These are phyloP conservation scores for Neomicropteryx cornuta DNA, from an alignment of 1,140 invertebrate species.

Conservation along the genomic window DNA sequence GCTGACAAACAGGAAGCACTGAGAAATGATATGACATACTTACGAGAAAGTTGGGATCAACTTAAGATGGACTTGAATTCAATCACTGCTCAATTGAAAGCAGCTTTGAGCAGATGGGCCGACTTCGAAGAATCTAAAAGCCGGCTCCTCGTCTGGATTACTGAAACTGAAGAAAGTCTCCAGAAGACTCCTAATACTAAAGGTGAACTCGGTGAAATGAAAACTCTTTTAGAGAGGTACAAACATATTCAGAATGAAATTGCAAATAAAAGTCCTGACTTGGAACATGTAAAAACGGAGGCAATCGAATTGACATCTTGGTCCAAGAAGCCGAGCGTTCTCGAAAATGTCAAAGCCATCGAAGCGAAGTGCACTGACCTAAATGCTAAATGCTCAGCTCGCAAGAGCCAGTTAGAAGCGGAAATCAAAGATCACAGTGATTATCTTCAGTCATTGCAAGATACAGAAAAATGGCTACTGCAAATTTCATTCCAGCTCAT, in stretches of 20 bases:
- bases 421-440: constrained; percentile 77
- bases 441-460: constrained; percentile 83
- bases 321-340: constrained; percentile 50
- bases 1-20: constrained; percentile 68
- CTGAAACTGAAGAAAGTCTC: constrained; percentile 50
- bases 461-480: constrained; percentile 90
- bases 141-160: constrained; percentile 60
- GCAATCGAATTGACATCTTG: constrained; percentile 58
- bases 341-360: constrained; percentile 51
- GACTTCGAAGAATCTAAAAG: constrained; percentile 63
- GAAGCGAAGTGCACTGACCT: constrained; percentile 54
- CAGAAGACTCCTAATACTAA: constrained; percentile 54
- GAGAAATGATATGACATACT: constrained; percentile 58
- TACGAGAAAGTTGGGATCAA: constrained; percentile 74
- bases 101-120: constrained; percentile 65
- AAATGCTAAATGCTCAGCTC: constrained; percentile 44
- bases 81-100: constrained; percentile 64
- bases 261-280: constrained; percentile 55
- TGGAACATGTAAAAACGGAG: constrained; percentile 60
- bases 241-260: constrained; percentile 69
- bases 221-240: constrained; percentile 76
- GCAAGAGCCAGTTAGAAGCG: constrained; percentile 53
- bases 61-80: constrained; percentile 71
- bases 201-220: constrained; percentile 83
- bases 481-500: constrained; percentile 93